A percentile compares a stretch with the other conserved stretches of the same genome.
Conservation (phyloP, 1,140 invertebrate species). For the Cotesia vestalis region DNA sequence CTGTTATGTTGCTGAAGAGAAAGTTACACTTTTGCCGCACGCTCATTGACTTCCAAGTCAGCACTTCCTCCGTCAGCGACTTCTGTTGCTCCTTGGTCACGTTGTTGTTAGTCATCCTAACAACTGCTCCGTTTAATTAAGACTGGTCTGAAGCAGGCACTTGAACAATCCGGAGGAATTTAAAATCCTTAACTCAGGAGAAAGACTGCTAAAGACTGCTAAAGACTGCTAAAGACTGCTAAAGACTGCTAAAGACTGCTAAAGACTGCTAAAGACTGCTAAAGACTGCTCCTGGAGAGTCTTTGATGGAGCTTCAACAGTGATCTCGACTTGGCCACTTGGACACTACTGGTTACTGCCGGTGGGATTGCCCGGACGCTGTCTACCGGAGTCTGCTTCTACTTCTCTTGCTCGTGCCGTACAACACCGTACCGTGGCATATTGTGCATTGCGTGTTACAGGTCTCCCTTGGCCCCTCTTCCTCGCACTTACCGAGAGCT, state of each 20-base stretch:
- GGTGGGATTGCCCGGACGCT: slow-evolving; percentile 37
- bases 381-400: slow-evolving; percentile 39
- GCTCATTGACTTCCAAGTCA: slow-evolving; percentile 53
- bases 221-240: too few relatives aligned
- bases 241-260: too few relatives aligned
- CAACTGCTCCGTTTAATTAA: neutral
- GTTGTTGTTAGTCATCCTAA: slow-evolving; percentile 34
- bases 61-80: slow-evolving; percentile 16
- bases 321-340: slow-evolving; percentile 34
- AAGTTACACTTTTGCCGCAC: slow-evolving; percentile 56
- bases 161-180: too few relatives aligned
- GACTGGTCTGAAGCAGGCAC: neutral
- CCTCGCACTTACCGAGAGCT: slow-evolving; percentile 16
- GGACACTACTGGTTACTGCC: slow-evolving; percentile 41
- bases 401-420: slow-evolving; percentile 39
- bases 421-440: slow-evolving; percentile 29
- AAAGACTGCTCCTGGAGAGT: too few relatives aligned
- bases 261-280: too few relatives aligned
- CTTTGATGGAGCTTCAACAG: too few relatives aligned
- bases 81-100: slow-evolving; percentile 6
- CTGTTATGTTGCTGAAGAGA: slow-evolving; percentile 72
- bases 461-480: slow-evolving; percentile 26
- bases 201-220: too few relatives aligned
- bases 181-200: neutral
- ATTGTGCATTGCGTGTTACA: slow-evolving; percentile 32